Conservation (phyloP, 2,888 invertebrate species). For the Thecocarcelia acutangulata region DNA sequence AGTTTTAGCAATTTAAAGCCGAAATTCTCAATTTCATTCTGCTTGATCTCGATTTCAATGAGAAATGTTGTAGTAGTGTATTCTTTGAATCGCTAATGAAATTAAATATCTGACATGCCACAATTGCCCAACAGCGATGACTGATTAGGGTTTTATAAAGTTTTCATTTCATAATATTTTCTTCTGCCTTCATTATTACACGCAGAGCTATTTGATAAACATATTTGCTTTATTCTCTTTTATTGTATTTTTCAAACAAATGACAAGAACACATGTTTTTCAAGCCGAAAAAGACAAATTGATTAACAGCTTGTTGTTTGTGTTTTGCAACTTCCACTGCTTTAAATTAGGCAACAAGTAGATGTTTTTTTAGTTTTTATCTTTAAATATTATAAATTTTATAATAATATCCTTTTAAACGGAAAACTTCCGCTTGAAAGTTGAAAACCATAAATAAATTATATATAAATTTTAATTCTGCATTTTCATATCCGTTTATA, state of each 20-base stretch:
- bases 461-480: neutral
- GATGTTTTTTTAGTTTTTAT: constrained; percentile 1
- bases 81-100: constrained; percentile 10
- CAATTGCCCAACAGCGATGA: constrained; percentile 31
- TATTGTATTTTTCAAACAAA: neutral
- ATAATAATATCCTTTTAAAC: constrained; percentile 12
- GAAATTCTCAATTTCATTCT: too few species aligned
- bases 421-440: constrained; percentile 8
- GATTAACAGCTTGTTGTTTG: constrained; percentile 10
- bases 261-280: constrained; percentile 57
- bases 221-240: too few species aligned
- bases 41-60: too few species aligned
- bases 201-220: too few species aligned
- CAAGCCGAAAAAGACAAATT: constrained; percentile 49
- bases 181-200: too few species aligned
- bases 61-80: too few species aligned
- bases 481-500: constrained; percentile 22
- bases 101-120: constrained; percentile 48
- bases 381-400: neutral
- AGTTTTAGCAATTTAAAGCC: too few species aligned
- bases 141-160: constrained; percentile 60
- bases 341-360: constrained; percentile 20
- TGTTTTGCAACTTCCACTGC: neutral
- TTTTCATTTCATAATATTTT: constrained; percentile 41
- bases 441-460: constrained; percentile 14